phyloP scores from a whole-genome alignment of 2,888 invertebrate genomes.

The Abrostola triplasia region DNA sequence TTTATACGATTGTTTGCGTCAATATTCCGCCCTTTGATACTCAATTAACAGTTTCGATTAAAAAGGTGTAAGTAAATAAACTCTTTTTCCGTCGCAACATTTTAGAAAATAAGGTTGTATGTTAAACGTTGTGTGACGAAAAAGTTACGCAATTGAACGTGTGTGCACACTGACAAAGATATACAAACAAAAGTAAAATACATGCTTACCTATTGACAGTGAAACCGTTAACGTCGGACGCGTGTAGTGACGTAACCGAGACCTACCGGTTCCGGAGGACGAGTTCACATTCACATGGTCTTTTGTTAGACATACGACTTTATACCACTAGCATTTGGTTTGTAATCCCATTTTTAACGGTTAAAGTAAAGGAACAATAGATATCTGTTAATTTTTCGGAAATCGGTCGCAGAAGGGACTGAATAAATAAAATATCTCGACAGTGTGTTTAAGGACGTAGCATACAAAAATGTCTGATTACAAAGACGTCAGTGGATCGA shows the following conservation, averaged over 20 bases:
- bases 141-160: slow-evolving; percentile 47
- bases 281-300: slow-evolving; percentile 60
- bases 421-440: too few relatives aligned
- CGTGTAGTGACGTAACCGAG: slow-evolving; percentile 73
- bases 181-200: slow-evolving; percentile 66
- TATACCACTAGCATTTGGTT: slow-evolving; percentile 4
- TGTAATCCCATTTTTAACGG: background rate
- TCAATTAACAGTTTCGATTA: background rate
- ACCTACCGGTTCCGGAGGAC: slow-evolving; percentile 60
- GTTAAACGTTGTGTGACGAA: slow-evolving; percentile 26
- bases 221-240: slow-evolving; percentile 75
- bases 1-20: slow-evolving; percentile 17
- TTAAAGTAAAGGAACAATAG: background rate
- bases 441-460: too few relatives aligned
- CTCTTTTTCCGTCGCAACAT: background rate
- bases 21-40: slow-evolving; percentile 21
- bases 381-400: background rate
- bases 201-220: slow-evolving; percentile 70
- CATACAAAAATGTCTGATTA: too few relatives aligned
- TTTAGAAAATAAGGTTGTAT: slow-evolving; percentile 12
- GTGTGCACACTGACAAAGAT: slow-evolving; percentile 57
- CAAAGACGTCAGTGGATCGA: too few relatives aligned
- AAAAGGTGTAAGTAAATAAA: background rate
- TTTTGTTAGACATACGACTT: slow-evolving; percentile 35
- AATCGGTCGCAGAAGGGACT: too few relatives aligned